Base-by-base conservation (phyloP, 1,140 invertebrate genomes). In the Drosophila willistoni region DNA sequence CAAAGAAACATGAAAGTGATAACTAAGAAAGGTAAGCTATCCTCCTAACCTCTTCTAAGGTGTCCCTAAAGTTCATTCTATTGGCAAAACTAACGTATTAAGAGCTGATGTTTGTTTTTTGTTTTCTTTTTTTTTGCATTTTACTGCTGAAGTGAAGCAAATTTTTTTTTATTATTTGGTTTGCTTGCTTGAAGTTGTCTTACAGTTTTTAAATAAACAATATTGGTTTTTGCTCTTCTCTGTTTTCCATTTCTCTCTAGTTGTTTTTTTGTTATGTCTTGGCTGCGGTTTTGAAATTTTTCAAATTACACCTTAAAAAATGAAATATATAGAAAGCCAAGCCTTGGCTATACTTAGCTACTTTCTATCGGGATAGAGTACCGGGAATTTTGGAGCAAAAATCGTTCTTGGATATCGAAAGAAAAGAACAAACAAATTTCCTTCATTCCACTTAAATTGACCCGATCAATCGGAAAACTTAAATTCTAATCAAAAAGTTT, bases 131-230 rank as follows among this genome's bases (percentile, higher is more conserved):
- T 3, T 51, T 68, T 67, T 69, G 68, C 29, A 12, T 33, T 55
- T 25, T 61, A 47, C 36, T 36, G 34, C 51, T 76, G 36, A 65
- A 64, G 64, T 56, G 57, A 64, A 78, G 39, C 64, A 61, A 29
- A 62, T 64, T 44, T 63, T 36, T 36, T 36, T 36, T 36, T 36
- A 0, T 36, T 36, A 0, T 36, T 36, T 36, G 5, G 7, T 36
- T 36, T 36, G 10, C 5, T 62, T 64, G 47, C 63, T 13, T 39
- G 12, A 71, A 60, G 71, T 78, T 78, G 66, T 68, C 68, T 79
- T 87, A 62, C 59, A 25, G 64, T 72, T 71, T 73, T 83, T 75
- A 79, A 87, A 77, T 83, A 87, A 87, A 83, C 79, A 77, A 64
- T 66, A 51, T 69, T 54, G 59, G 63, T 63, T 17, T 65, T 65